Percentiles rank a stretch among this genome's conserved stretches.
phyloP scores from a whole-genome alignment of 2,888 invertebrate species.

The Marasmarcha lunaedactyla region DNA sequence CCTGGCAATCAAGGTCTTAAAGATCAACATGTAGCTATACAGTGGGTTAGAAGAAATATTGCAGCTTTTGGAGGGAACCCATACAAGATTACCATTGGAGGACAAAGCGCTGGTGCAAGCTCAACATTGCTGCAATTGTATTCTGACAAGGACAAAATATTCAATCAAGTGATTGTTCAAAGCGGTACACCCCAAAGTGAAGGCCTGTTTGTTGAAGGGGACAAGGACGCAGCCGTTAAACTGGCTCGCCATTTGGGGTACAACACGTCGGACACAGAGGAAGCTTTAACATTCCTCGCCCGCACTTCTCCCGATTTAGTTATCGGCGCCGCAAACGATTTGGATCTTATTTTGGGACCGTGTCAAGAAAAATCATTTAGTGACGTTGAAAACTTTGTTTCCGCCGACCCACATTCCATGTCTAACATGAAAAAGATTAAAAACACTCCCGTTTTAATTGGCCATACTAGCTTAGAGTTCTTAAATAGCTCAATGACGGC shows the following conservation, averaged over 20 bases:
- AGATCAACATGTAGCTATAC: conserved; percentile 47
- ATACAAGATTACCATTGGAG: conserved; percentile 48
- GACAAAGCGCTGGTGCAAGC: conserved; percentile 47
- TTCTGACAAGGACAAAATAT: conserved; percentile 46
- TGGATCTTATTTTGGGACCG: conserved; percentile 36
- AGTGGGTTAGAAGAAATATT: conserved; percentile 49
- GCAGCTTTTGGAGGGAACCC: conserved; percentile 55
- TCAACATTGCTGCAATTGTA: conserved; percentile 49
- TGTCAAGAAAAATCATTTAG: conserved; percentile 53
- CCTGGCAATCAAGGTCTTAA: conserved; percentile 58
- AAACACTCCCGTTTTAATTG: conserved; percentile 46
- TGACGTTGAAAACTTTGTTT: conserved; percentile 44
- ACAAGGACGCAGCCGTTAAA: conserved; percentile 38
- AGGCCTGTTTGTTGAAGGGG: conserved; percentile 41
- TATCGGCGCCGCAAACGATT: conserved; percentile 32
- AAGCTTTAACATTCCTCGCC: conserved; percentile 39
- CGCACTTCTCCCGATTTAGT: conserved; percentile 34
- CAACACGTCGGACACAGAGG: conserved; percentile 33
- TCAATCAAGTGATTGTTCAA: conserved; percentile 43
- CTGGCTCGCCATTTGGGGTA: conserved; percentile 41
- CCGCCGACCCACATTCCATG: conserved; percentile 38
- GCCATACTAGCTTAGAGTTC: conserved; percentile 44
- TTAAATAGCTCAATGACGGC: not conserved
- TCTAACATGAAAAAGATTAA: conserved; percentile 39
- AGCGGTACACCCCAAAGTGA: conserved; percentile 51